Percentiles rank a stretch among this genome's conserved stretches.
Evolutionary conservation across 2,797 vertebrate species (phyloP).

Genomic region (Malacoraja senta): DNA sequence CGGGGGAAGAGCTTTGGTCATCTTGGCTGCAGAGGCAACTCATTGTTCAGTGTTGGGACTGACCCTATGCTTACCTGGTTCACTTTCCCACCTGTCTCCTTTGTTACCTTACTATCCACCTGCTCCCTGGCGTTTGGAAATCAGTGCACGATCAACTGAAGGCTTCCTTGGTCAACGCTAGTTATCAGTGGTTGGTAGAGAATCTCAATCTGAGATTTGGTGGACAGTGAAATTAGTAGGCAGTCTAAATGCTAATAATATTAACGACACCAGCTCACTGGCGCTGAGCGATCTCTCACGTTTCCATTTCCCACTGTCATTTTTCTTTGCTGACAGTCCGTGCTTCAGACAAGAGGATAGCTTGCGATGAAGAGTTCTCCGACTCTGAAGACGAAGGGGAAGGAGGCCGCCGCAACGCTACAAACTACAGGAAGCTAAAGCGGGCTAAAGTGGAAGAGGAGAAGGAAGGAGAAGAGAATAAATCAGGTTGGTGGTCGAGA

Average conservation of each 20-base stretch:
- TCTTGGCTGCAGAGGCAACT: no score
- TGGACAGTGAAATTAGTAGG: background rate
- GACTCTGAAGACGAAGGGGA: constrained; percentile 92
- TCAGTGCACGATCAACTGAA: no score
- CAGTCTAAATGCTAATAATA: background rate
- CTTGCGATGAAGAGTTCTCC: constrained; percentile 91
- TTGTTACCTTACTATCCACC: no score
- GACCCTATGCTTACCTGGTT: no score
- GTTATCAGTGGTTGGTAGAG: no score
- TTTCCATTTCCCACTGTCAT: no score
- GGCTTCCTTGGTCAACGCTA: no score
- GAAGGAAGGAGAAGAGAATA: constrained; percentile 87
- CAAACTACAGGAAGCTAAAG: constrained; percentile 88
- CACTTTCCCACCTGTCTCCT: no score
- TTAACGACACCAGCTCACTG: background rate
- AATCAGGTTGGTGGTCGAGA: constrained; percentile 62
- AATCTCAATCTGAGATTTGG: no score
- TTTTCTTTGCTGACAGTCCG: constrained; percentile 62
- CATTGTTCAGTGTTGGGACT: no score
- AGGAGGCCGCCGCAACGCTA: constrained; percentile 80
- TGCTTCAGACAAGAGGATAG: constrained; percentile 89
- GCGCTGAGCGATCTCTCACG: background rate
- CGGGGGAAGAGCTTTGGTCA: background rate
- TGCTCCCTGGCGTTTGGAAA: no score
- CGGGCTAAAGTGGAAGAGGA: constrained; percentile 89